Percentiles rank a stretch among this genome's conserved stretches.
Conservation (phyloP, 2,888 invertebrate genomes). For the Empis stercorea region DNA sequence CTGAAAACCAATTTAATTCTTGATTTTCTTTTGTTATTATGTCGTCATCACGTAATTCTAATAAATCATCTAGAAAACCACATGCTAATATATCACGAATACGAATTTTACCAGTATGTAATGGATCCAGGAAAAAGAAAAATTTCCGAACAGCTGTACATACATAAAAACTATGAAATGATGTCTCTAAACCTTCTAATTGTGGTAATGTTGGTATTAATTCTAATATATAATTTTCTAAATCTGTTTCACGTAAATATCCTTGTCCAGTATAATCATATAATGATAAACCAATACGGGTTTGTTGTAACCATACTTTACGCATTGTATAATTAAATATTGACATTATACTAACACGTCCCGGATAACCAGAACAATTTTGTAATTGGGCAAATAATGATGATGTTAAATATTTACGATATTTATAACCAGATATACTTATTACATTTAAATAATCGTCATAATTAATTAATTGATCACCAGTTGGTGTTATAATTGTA, state of each 20-base stretch:
- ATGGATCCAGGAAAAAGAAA: conserved; percentile 86
- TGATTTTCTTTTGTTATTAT: conserved; percentile 67
- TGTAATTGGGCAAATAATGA: conserved; percentile 78
- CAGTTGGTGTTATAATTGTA: conserved; percentile 55
- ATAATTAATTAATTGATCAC: conserved; percentile 77
- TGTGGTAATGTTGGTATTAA: conserved; percentile 85
- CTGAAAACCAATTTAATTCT: conserved; percentile 86
- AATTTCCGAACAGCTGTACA: conserved; percentile 94
- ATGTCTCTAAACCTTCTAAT: conserved; percentile 77
- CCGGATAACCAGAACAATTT: conserved; percentile 66
- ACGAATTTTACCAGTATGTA: conserved; percentile 74
- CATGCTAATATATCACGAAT: conserved; percentile 86
- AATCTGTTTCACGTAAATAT: conserved; percentile 73
- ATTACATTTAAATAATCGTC: conserved; percentile 71
- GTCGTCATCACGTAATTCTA: conserved; percentile 79
- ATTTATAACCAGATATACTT: conserved; percentile 60
- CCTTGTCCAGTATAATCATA: conserved; percentile 91
- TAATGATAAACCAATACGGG: conserved; percentile 80
- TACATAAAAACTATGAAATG: conserved; percentile 91
- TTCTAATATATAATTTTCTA: conserved; percentile 90
- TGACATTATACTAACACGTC: conserved; percentile 65
- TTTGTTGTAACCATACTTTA: conserved; percentile 90
- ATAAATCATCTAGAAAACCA: conserved; percentile 80
- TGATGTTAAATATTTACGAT: conserved; percentile 67
- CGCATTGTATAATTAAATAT: conserved; percentile 93